Base-by-base conservation (phyloP, 2,113 vertebrate genomes). In the Ceyx melanurus region DNA sequence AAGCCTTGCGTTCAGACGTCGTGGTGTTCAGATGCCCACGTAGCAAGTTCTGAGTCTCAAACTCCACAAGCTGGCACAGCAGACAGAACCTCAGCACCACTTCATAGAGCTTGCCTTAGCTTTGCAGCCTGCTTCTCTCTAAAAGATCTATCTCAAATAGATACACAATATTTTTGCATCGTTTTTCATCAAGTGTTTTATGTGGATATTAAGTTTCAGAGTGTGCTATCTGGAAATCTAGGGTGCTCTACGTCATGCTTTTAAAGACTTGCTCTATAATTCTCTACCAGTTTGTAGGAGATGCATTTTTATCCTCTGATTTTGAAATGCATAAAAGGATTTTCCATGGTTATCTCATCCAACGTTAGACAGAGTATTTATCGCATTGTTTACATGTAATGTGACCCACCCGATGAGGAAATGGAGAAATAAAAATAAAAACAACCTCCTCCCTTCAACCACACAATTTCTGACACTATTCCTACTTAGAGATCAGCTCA, bases 141-240 rank as follows among this genome's bases (percentile, higher is more conserved):
- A 4, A 31, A 46, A 77, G 64, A 64, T 17, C 64, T 53, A 42
- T 42, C 62, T 91, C 79, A 83, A 66, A 54, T 18, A 3, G 51
- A 66, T 64, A 67, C 4, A 46, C 0, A 8, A 2, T 62, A 72
- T 73, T 67, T 88, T 83, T 76, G 73, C 60, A 82, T 58, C 46
- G 43, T 93, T 89, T 96, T 79, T 64, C 77, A 82, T 60, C 67
- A 51, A 62, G 26, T 82, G 48, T 80, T 94, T 95, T 87, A 80
- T n/a, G 43, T 37, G 43, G 56, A 37, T 90, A 92, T 87, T 76
- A 82, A 73, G 51, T 91, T 95, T 74, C 64, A 60, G 54, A 89
- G 48, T 22, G 37, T 26, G 28, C 43, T 91, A 87, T 89, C 84
- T 92, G 60, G 71, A 82, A 76, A 95, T 89, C 87, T 53, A 56